phyloP scores from a whole-genome alignment of 2,888 invertebrate genomes.

The Eupeodes luniger region DNA sequence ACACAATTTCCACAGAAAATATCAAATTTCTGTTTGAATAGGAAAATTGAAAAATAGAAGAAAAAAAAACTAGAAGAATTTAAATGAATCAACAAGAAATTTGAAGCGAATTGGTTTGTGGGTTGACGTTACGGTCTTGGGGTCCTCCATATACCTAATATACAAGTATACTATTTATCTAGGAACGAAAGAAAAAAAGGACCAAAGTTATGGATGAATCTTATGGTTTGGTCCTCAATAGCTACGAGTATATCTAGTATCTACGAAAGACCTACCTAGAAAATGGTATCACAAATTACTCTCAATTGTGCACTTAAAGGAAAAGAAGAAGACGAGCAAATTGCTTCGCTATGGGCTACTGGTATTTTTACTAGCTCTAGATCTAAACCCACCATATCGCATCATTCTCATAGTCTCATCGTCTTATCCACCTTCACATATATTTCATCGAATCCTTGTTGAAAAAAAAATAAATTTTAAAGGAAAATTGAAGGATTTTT shows the following conservation, averaged over 20 bases:
- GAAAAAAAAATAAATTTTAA: conserved; percentile 71
- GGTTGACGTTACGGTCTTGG: conserved; percentile 52
- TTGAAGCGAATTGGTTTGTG: conserved; percentile 61
- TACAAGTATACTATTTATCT: conserved; percentile 53
- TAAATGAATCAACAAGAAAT: conserved; percentile 60
- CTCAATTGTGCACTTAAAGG: conserved; percentile 74
- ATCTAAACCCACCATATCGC: neutral
- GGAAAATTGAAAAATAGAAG: conserved; percentile 58
- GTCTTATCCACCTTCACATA: conserved; percentile 36
- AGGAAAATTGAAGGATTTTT: conserved; percentile 59
- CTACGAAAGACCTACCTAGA: neutral
- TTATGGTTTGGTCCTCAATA: neutral
- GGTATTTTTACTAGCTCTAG: conserved; percentile 11
- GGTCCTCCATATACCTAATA: neutral
- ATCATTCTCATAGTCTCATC: neutral
- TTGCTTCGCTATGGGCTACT: conserved; percentile 62
- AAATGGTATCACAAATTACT: conserved; percentile 72
- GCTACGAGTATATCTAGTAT: neutral
- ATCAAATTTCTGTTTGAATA: conserved; percentile 73
- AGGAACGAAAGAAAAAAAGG: conserved; percentile 13
- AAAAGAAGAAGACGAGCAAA: conserved; percentile 69
- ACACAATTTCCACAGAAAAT: conserved; percentile 71
- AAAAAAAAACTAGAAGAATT: conserved; percentile 44
- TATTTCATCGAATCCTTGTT: conserved; percentile 44
- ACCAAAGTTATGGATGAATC: conserved; percentile 35